These are phyloP conservation scores for Chloebia gouldiae DNA, from an alignment of 2,113 vertebrate species.

Conservation along the genomic window DNA sequence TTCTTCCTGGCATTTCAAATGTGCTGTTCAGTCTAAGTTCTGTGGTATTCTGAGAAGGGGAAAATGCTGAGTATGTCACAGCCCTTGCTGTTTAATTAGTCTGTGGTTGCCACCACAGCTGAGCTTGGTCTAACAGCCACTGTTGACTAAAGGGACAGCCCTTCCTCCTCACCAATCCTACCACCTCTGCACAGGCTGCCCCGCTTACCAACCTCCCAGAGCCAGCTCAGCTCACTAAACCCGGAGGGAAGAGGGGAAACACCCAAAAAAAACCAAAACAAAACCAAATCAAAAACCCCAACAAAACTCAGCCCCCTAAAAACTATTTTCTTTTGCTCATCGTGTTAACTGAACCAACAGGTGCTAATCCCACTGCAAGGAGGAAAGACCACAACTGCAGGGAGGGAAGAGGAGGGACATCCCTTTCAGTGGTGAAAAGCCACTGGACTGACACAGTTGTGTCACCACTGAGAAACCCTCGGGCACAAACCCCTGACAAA, in stretches of 20 bases:
- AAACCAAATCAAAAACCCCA: background rate
- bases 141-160: background rate
- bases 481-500: background rate
- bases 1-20: background rate
- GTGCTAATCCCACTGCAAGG: background rate
- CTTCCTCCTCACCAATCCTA: background rate
- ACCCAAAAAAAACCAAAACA: background rate
- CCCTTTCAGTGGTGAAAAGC: background rate
- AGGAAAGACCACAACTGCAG: background rate
- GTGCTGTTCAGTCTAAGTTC: background rate
- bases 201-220: background rate
- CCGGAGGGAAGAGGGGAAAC: accelerated
- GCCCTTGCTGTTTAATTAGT: background rate
- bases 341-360: background rate
- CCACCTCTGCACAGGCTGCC: background rate
- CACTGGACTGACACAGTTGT: background rate
- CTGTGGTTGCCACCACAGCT: background rate
- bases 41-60: background rate
- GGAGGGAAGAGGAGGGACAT: background rate
- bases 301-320: background rate
- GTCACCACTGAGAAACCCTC: background rate
- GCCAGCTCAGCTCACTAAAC: background rate
- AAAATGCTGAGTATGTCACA: background rate
- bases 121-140: conserved; percentile 12
- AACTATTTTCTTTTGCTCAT: background rate